A percentile compares a stretch with the other conserved stretches of the same genome.
These are phyloP conservation scores for Callyntrura guangdongensis DNA, from an alignment of 2,888 invertebrate genomes.

Conservation along the genomic window DNA sequence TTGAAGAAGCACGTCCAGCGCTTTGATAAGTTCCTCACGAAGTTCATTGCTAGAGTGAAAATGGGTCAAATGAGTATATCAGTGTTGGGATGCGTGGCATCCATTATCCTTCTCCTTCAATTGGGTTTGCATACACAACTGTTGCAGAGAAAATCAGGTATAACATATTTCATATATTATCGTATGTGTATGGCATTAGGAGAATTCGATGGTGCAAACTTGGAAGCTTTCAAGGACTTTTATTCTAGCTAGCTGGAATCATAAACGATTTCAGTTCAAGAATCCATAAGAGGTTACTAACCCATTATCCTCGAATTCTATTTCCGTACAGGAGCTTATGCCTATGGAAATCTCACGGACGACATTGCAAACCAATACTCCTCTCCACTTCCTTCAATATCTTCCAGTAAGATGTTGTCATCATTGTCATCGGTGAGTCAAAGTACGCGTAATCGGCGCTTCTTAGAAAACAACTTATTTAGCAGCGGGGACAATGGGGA, in stretches of 20 bases:
- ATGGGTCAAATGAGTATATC: constrained; percentile 60
- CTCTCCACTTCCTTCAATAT: neutral
- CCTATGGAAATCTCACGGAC: constrained; percentile 21
- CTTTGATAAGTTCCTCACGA: neutral
- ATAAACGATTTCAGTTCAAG: too few relatives aligned
- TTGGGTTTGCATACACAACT: constrained; percentile 66
- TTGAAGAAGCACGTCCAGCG: neutral
- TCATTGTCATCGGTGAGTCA: neutral
- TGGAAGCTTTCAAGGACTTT: too few relatives aligned
- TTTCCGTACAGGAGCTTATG: neutral
- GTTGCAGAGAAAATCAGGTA: constrained; percentile 50
- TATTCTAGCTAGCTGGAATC: too few relatives aligned
- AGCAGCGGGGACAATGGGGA: neutral
- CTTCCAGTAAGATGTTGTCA: constrained; percentile 31
- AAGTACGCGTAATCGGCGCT: constrained; percentile 30
- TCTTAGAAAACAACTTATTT: constrained; percentile 19
- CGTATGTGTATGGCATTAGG: too few relatives aligned
- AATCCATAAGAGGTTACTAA: too few relatives aligned
- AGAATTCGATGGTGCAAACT: too few relatives aligned
- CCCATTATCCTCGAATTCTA: too few relatives aligned
- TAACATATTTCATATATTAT: too few relatives aligned
- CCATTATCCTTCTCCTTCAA: constrained; percentile 57
- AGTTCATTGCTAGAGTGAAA: constrained; percentile 34
- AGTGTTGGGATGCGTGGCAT: constrained; percentile 45
- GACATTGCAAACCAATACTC: constrained; percentile 11